phyloP scores from a whole-genome alignment of 1,140 invertebrate genomes.

The Drosophila orena region DNA sequence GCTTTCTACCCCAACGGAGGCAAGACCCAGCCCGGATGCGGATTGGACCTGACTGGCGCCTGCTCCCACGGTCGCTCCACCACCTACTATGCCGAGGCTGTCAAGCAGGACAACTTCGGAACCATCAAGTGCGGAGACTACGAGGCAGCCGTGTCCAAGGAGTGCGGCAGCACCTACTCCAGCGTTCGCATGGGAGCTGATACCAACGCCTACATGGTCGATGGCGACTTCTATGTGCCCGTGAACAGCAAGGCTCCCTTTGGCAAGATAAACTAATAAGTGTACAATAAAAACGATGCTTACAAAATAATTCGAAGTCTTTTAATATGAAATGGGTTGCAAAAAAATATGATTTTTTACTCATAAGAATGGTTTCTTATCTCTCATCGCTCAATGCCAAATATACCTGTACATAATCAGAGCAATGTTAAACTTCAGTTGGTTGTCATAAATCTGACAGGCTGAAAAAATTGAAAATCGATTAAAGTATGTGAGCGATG shows the following conservation, averaged over 20 bases:
- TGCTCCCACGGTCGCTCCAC: conserved; percentile 86
- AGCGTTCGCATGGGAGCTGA: conserved; percentile 84
- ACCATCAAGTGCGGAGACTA: conserved; percentile 64
- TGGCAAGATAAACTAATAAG: conserved; percentile 72
- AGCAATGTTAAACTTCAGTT: too few relatives aligned
- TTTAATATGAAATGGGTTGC: not conserved
- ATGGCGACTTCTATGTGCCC: conserved; percentile 69
- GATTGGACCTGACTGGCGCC: conserved; percentile 64
- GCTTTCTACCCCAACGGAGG: conserved; percentile 86
- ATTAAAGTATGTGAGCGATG: too few relatives aligned
- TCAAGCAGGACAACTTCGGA: conserved; percentile 61
- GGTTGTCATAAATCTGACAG: too few relatives aligned
- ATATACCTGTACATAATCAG: not conserved
- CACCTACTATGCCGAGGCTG: conserved; percentile 87
- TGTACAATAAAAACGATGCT: conserved; percentile 26
- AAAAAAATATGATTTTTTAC: too few relatives aligned
- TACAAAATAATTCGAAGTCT: not conserved
- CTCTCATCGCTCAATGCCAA: too few relatives aligned
- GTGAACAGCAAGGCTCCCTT: conserved; percentile 71
- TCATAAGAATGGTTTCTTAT: too few relatives aligned
- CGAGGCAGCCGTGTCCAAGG: conserved; percentile 50
- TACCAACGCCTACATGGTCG: conserved; percentile 73
- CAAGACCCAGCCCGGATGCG: conserved; percentile 86
- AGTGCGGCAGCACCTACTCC: conserved; percentile 67
- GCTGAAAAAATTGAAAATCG: too few relatives aligned